Conservation (phyloP, 2,113 vertebrate species). For the Prionailurus viverrinus region DNA sequence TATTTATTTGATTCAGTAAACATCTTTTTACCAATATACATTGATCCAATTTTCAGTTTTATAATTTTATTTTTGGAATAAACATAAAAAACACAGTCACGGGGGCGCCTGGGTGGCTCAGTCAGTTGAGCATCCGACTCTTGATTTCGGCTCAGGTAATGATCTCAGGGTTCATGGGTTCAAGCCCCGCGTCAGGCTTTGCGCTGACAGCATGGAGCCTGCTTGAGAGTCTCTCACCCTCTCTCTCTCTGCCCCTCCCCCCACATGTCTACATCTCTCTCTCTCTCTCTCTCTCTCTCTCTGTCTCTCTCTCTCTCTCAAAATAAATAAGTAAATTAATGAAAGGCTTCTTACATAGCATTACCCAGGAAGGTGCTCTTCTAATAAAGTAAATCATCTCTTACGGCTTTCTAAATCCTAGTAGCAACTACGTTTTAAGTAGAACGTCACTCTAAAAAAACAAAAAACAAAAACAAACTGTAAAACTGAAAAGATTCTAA, state of each 20-base stretch:
- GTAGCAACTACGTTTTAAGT: not conserved
- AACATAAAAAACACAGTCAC: not conserved
- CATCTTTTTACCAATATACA: not conserved
- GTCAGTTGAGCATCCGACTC: too few relatives aligned
- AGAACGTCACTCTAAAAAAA: not conserved
- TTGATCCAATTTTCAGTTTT: conserved; percentile 37
- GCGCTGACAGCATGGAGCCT: too few relatives aligned
- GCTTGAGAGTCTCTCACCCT: too few relatives aligned
- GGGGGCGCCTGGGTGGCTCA: not conserved
- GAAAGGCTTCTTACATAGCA: not conserved
- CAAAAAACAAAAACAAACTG: not conserved
- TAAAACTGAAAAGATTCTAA: not conserved
- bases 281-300: too few relatives aligned
- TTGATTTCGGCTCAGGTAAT: too few relatives aligned
- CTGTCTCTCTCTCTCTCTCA: too few relatives aligned
- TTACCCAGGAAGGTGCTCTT: conserved; percentile 38
- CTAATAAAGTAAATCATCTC: not conserved
- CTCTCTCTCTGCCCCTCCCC: too few relatives aligned
- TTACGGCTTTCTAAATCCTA: not conserved
- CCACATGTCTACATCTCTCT: too few relatives aligned
- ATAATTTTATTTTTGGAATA: conserved; percentile 44
- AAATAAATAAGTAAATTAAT: not conserved
- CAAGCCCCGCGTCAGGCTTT: too few relatives aligned
- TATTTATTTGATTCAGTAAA: not conserved
- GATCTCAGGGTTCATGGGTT: too few relatives aligned